Conservation (phyloP, 2,113 vertebrate species). For the Gobiocypris rarus region DNA sequence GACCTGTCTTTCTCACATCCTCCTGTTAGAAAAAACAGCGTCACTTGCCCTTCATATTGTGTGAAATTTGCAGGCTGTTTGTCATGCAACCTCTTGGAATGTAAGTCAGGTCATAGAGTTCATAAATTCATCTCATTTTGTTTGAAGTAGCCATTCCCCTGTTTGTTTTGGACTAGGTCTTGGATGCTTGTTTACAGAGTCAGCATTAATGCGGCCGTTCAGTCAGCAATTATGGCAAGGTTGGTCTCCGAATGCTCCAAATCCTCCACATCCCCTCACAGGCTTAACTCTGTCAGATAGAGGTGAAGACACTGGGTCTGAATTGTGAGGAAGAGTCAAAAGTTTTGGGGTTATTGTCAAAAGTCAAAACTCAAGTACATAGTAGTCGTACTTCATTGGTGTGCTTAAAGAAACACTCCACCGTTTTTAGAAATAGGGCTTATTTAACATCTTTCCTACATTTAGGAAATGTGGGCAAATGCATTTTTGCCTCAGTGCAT, state of each 20-base stretch:
- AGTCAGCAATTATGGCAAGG: conserved; percentile 72
- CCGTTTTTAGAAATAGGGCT: no score
- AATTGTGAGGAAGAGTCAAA: conserved; percentile 64
- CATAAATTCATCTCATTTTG: conserved; percentile 65
- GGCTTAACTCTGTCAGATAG: background rate
- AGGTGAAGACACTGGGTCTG: conserved; percentile 54
- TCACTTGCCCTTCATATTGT: conserved; percentile 15
- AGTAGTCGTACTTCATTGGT: background rate
- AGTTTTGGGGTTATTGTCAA: conserved; percentile 59
- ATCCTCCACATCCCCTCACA: conserved; percentile 63
- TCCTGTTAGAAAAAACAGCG: conserved; percentile 26
- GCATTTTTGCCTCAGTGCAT: no score
- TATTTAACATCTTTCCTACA: no score
- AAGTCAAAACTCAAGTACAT: conserved; percentile 54
- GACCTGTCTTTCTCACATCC: conserved; percentile 14
- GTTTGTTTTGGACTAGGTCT: conserved; percentile 76
- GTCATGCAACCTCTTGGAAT: background rate
- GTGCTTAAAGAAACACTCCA: no score
- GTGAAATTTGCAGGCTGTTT: conserved; percentile 36
- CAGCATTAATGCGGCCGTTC: conserved; percentile 74
- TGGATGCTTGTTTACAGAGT: conserved; percentile 77
- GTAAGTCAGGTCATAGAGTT: background rate
- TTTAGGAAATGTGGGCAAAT: no score
- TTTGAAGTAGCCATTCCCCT: conserved; percentile 72
- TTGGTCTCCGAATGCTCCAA: conserved; percentile 25